Evolutionary conservation across 2,113 vertebrate genomes (phyloP), one percentile per base, ranked within the genome.

Genomic region (Lathamus discolor): DNA sequence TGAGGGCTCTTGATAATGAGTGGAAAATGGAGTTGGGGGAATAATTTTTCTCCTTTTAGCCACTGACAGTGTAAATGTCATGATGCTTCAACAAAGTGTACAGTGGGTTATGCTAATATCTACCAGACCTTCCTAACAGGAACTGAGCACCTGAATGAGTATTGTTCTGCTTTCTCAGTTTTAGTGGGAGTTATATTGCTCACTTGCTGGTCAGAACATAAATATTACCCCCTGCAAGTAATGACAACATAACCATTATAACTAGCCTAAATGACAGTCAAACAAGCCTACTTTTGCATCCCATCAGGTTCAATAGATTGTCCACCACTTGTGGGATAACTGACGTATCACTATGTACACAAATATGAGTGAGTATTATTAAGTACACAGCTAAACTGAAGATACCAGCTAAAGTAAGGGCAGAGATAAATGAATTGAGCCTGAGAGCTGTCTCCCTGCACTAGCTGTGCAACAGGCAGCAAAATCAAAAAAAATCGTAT

Each of bases 11-110:
- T 77, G 59, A 59, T 59, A 82, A 84, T 84, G 64, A 55, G 64
- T 76, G 33, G 24, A 59, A 91, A 91, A 44, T 23, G 3, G 48
- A 63, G 67, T 96, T 96, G 61, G 63, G 35, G 89, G 91, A 96
- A 72, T 86, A 35, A 75, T 92, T 96, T 88, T 37, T 95, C 88
- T 94, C 33, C 29, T 91, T 96, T 93, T 63, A 80, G 37, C 88
- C 84, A 79, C 79, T 67, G 82, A 79, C 83, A 87, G 73, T 29
- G 9, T 88, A 96, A 97, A 95, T 92, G 64, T 82, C 55, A 73
- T 8, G 39, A 85, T 92, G 86, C 85, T 91, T 97, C 88, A 90
- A 67, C 25, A 83, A 90, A 88, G 35, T 73, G 63, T 61, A 74
- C 61, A 88, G 77, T 91, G 64, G 95, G 25, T 79, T 92, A 59